Base-by-base conservation (phyloP, 23 tunicate genomes). In the Phallusia fumigata region DNA sequence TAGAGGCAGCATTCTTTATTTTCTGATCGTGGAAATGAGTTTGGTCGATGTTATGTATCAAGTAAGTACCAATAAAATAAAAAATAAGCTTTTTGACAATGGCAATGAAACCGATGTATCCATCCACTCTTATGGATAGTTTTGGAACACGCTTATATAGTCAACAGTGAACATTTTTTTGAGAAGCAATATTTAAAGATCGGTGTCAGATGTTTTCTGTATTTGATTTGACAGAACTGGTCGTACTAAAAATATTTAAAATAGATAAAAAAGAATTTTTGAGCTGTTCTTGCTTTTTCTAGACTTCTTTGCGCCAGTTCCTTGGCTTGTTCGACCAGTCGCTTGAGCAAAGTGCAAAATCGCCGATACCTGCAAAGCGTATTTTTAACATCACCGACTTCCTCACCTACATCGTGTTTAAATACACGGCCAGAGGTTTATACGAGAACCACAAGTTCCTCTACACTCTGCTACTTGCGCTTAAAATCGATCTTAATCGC, bases 391-490 rank as follows among this genome's bases (percentile, higher is more conserved):
- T 91, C 85, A 91, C 88, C 83, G 96, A 91, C 36, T 82, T 82
- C 82, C 75, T 91, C 73, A 91, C 96, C 33, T 88, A 73, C 64
- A 44, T 75, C 53, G 96, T 91, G 50, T 91, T 91, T 81, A 82
- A 86, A 80, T 91, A 91, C 85, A 84, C 96, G 6, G 96, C 96
- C n/a, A 65, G 96, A 19, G 96, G 96, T 6, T 80, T 87, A 44
- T 91, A 91, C 65, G 96, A 91, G 85, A 81, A 87, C 78, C 91
- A 91, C 91, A 91, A 91, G 87, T 91, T 91, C 75, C 85, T 91
- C 52, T 91, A 91, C 88, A 88, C 96, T 34, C 78, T 91, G 77
- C 82, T 91, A 22, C 90, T 91, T 47, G 87, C 91, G 21, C 85
- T 91, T 11, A 91, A 91, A 69, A 91, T 91, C 47, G 96, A 91